Conservation (phyloP, 2,113 vertebrate species). For the Beaufortia kweichowensis region DNA sequence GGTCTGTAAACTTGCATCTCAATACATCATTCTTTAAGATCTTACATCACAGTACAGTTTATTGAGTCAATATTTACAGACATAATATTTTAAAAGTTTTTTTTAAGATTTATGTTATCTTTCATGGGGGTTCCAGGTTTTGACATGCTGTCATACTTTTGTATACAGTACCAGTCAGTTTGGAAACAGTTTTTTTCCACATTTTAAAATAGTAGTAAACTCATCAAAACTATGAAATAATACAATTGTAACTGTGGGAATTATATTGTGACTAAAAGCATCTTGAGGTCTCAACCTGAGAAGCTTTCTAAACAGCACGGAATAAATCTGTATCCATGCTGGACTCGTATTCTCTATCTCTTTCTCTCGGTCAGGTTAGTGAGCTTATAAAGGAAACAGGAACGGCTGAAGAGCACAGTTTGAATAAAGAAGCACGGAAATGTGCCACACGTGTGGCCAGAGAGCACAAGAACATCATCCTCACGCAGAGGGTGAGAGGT, state of each 20-base stretch:
- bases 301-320: too few species aligned
- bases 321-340: too few species aligned
- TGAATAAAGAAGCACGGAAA: constrained; percentile 95
- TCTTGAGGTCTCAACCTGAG: too few species aligned
- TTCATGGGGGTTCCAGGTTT: not conserved
- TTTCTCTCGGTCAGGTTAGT: constrained; percentile 67
- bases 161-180: not conserved
- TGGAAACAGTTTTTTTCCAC: too few species aligned
- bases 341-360: not conserved
- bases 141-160: not conserved
- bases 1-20: constrained; percentile 36
- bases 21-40: constrained; percentile 41
- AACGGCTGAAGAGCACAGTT: constrained; percentile 88
- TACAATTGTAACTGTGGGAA: too few species aligned
- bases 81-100: not conserved
- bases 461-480: constrained; percentile 91
- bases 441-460: constrained; percentile 92
- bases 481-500: constrained; percentile 82
- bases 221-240: too few species aligned
- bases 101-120: not conserved
- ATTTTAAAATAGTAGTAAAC: too few species aligned
- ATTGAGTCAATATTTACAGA: constrained; percentile 51
- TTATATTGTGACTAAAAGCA: too few species aligned
- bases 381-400: constrained; percentile 88
- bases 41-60: constrained; percentile 44